Evolutionary conservation across 1,140 invertebrate genomes (phyloP), one percentile per base, ranked within the genome.

Genomic region (Conus ventricosus): DNA sequence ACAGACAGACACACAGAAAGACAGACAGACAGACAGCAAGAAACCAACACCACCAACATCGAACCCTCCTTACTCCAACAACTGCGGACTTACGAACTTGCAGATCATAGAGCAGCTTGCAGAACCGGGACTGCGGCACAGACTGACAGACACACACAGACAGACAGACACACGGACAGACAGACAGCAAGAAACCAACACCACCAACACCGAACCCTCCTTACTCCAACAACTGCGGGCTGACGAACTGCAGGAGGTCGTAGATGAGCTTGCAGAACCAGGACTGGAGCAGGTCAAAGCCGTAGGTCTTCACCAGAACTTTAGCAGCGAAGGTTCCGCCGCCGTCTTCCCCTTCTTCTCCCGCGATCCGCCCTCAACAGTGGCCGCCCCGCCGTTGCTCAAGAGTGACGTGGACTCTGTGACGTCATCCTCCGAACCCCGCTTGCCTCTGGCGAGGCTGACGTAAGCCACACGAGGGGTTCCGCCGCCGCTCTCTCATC

Each of bases 181-280:
- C 67, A 71, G 8, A 71, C 67, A 8, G 17, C 13, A 23, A 23
- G n/a, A 78, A 17, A 78, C n/a, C 27, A 7, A 78, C n/a, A 78
- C 75, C 27, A 6, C 27, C 75, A 78, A 5, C 7, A 17, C 15
- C 7, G 5, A 17, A 71, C 67, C 5, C 67, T 10, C 67, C 78
- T 53, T 51, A 81, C 78, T 54, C 20, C 51, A 78, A 78, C 25
- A 78, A 20, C 39, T 78, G 76, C 25, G 76, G 76, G 39, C 17
- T 78, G 67, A 92, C 93, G 91, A 94, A 94, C 90, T 94, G 93
- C 25, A 94, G 81, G 0, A 93, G 63, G 81, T 94, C 94, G 84
- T 94, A 94, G 11, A 92, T 20, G 60, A 94, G 88, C 90, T 94
- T 94, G 88, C 93, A 94, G 23, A 89, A 78, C 87, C 91, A 92